Conservation (phyloP, 2,797 vertebrate species). For the Pelobates cultripes region DNA sequence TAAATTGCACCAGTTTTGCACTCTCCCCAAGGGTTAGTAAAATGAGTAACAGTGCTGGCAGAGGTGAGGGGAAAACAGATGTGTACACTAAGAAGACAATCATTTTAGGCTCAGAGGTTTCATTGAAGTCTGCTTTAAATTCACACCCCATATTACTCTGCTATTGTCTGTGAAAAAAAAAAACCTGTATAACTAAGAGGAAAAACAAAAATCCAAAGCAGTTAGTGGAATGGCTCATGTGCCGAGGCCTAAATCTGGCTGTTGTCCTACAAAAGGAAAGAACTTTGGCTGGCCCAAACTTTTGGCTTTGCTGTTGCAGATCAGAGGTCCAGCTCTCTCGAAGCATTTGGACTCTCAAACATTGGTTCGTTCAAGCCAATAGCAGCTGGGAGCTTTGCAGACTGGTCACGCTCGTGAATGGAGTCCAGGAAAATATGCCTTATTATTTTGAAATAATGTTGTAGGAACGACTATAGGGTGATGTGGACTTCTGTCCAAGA, state of each 20-base stretch:
- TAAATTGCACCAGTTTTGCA: slow-evolving; percentile 60
- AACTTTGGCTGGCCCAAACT: slow-evolving; percentile 64
- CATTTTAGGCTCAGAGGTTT: slow-evolving; percentile 56
- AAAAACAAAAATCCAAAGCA: slow-evolving; percentile 21
- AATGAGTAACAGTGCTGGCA: slow-evolving; percentile 66
- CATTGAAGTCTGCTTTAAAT: slow-evolving; percentile 62
- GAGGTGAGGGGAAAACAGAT: slow-evolving; percentile 66
- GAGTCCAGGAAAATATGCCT: slow-evolving; percentile 49
- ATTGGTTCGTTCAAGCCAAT: slow-evolving; percentile 49
- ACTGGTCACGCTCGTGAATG: slow-evolving; percentile 38
- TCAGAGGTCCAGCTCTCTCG: slow-evolving; percentile 51
- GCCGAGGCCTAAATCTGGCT: slow-evolving; percentile 42
- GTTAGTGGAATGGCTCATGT: slow-evolving; percentile 54
- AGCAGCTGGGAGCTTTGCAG: slow-evolving; percentile 49
- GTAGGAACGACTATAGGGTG: slow-evolving; percentile 22
- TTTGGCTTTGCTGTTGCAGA: slow-evolving; percentile 59
- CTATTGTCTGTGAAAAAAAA: slow-evolving; percentile 52
- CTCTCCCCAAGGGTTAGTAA: slow-evolving; percentile 68
- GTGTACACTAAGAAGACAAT: slow-evolving; percentile 63
- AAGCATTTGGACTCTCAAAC: slow-evolving; percentile 39
- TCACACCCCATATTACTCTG: slow-evolving; percentile 55
- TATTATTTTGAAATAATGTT: slow-evolving; percentile 50
- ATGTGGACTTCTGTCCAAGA: background rate
- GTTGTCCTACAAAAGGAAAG: slow-evolving; percentile 48
- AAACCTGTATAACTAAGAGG: slow-evolving; percentile 24